Conservation (phyloP, 2,888 invertebrate genomes). For the Habrosyne pyritoides region DNA sequence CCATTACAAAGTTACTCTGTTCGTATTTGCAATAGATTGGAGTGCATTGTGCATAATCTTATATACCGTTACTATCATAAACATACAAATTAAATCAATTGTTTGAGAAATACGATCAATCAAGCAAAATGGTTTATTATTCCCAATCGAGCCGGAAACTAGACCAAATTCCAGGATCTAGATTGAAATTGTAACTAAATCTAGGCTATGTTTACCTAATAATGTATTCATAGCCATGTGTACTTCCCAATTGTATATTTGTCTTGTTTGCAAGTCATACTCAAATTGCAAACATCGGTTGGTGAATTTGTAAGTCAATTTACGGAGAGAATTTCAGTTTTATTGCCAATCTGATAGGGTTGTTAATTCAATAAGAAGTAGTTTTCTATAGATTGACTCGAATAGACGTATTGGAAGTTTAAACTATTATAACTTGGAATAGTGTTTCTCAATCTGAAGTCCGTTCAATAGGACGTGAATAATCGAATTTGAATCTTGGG, state of each 20-base stretch:
- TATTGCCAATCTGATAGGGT: not conserved
- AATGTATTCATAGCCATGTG: not conserved
- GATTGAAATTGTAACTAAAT: not conserved
- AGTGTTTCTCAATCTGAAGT: not conserved
- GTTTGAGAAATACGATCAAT: not conserved
- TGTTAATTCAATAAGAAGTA: not conserved
- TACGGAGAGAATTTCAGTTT: not conserved
- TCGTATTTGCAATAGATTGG: no score
- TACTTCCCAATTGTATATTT: conserved; percentile 5
- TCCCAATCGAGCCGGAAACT: not conserved
- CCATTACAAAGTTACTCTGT: no score
- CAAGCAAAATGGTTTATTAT: not conserved
- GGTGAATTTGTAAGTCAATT: not conserved
- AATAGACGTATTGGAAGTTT: not conserved
- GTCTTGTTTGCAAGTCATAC: conserved; percentile 4
- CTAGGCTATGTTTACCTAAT: not conserved
- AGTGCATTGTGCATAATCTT: no score
- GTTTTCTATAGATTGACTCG: not conserved
- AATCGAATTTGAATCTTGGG: no score
- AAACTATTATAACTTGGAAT: not conserved
- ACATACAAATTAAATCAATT: not conserved
- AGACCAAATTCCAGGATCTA: not conserved
- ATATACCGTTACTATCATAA: no score
- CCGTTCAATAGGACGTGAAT: no score
- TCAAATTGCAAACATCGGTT: not conserved